Evolutionary conservation across 2,797 vertebrate genomes (phyloP).

Genomic region (Petrocephalus sullivani): DNA sequence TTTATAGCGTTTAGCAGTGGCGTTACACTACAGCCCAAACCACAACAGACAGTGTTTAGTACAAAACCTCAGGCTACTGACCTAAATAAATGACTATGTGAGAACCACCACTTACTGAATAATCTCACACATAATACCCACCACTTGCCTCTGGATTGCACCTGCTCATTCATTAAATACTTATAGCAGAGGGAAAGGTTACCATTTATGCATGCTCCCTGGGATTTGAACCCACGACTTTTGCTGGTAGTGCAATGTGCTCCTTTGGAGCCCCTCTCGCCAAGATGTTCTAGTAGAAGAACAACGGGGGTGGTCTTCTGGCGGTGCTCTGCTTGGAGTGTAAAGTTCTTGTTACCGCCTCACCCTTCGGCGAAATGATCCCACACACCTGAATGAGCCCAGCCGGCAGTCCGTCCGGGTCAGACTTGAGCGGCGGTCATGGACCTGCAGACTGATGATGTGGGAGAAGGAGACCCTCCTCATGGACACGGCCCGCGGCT

Average conservation of each 20-base stretch:
- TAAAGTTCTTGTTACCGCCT: too few species aligned
- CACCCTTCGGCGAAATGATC: background rate
- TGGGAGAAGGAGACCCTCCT: slow-evolving; percentile 35
- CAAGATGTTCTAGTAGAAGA: background rate
- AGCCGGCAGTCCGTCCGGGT: background rate
- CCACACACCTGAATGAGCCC: background rate
- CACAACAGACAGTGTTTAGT: background rate
- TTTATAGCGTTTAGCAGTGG: background rate
- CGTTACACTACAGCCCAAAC: background rate
- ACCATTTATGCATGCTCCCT: background rate
- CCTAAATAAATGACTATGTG: background rate
- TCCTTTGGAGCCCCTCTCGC: background rate
- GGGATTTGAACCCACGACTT: background rate
- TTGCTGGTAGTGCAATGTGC: background rate
- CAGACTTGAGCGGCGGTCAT: background rate
- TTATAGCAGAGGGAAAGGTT: background rate
- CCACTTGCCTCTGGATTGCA: background rate
- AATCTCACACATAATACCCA: background rate
- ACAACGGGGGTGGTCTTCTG: too few species aligned
- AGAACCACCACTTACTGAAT: background rate
- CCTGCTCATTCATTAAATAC: background rate
- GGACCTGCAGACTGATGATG: slow-evolving; percentile 32
- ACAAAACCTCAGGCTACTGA: background rate
- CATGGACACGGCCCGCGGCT: slow-evolving; percentile 31
- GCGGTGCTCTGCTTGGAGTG: background rate